These are phyloP conservation scores for Phanerotoma sp. DNA, from an alignment of 2,888 invertebrate genomes.

Conservation along the genomic window DNA sequence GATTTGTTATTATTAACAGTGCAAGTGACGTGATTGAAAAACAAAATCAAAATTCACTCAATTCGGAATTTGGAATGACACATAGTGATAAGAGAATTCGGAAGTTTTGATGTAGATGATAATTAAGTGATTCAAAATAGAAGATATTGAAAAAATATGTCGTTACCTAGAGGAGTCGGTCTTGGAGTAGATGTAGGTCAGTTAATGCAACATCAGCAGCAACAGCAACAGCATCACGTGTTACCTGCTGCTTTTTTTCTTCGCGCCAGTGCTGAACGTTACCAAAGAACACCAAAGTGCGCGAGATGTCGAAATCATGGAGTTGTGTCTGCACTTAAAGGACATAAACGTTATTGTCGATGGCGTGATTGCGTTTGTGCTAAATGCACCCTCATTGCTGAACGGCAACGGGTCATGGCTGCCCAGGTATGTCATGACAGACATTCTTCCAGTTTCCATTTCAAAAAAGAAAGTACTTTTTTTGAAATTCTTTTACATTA, in stretches of 20 bases:
- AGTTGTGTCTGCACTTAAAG: conserved; percentile 93
- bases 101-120: too few species aligned
- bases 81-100: too few species aligned
- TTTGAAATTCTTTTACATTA: too few species aligned
- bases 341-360: conserved; percentile 93
- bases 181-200: conserved; percentile 85
- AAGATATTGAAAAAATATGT: conserved; percentile 66
- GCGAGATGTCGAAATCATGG: conserved; percentile 98
- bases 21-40: not conserved
- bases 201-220: conserved; percentile 74
- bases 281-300: conserved; percentile 96
- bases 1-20: too few species aligned
- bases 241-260: conserved; percentile 86
- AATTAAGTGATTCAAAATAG: not conserved
- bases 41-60: not conserved
- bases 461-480: too few species aligned
- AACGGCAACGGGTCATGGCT: conserved; percentile 97
- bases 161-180: conserved; percentile 81
- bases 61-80: too few species aligned
- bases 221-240: conserved; percentile 68
- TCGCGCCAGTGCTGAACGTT: conserved; percentile 81
- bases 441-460: too few species aligned
- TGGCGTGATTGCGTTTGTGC: conserved; percentile 98
- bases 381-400: conserved; percentile 97
- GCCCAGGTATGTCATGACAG: conserved; percentile 71